Evolutionary conservation across 2,888 invertebrate species (phyloP), one percentile per base, ranked within the genome.

Genomic region (Acanthopleura granulata): DNA sequence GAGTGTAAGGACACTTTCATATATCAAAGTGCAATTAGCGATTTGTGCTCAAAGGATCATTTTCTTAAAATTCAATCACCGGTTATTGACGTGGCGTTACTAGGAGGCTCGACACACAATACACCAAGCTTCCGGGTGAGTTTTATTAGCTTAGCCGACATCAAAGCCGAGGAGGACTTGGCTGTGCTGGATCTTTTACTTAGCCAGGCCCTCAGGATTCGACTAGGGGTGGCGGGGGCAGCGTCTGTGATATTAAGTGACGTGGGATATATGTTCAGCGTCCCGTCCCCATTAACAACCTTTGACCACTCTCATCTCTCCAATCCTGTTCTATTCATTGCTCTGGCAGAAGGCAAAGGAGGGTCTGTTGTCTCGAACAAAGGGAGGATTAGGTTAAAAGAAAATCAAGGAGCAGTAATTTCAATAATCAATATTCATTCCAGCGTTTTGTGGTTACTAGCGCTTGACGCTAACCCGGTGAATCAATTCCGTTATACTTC

Each of bases 161-260:
- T 66, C 16, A 18, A 27, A 22, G 25, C 15, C 29, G 66, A 27
- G 6, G 3, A 66, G 16, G 66, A 66, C 29, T 22, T 66, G 29
- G 66, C 18, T 27, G 14, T 16, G 25, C 25, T 66, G 25, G 66
- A 66, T 66, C 29, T 22, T 27, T 66, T 66, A 27, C 66, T 66
- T 27, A 66, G 66, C 29, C 25, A 22, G 16, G 66, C 25, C 16
- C 15, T 66, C 66, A 22, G 25, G 29, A 66, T 6, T 22, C 22
- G 66, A 27, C 3, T 15, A 3, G 66, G 25, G 6, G 1, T 66
- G 15, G 25, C 22, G 1, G 25, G 29, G 1, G 22, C 27, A 27
- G 29, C 25, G 29, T 12, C 66, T 66, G 25, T 66, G 29, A 66
- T 66, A 66, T 22, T 66, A 27, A 27, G 66, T 22, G 66, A 66